These are phyloP conservation scores for Antechinus stuartii DNA, from an alignment of 2,113 vertebrate genomes.

Conservation along the genomic window DNA sequence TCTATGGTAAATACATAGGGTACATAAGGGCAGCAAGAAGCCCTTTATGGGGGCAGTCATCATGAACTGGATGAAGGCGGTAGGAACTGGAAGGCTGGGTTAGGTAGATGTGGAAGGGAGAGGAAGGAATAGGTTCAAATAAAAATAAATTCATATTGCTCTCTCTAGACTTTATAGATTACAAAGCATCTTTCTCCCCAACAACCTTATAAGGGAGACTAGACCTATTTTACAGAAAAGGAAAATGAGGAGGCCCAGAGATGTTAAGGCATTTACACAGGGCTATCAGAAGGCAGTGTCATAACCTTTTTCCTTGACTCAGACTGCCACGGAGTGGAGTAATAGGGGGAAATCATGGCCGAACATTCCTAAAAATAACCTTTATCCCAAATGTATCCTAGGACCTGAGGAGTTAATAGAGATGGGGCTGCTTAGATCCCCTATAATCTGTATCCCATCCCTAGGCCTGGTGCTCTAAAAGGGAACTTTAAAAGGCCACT, in stretches of 20 bases:
- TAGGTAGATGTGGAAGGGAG: not conserved
- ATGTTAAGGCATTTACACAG: not conserved
- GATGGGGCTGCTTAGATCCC: not conserved
- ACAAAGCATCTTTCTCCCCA: not conserved
- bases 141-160: not conserved
- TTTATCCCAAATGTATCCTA: not conserved
- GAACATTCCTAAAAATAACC: not conserved
- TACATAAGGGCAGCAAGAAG: not conserved
- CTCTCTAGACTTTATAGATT: not conserved
- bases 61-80: not conserved
- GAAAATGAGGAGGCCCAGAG: not conserved
- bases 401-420: not conserved
- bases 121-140: not conserved
- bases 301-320: not conserved
- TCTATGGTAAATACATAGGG: not conserved
- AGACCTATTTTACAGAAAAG: not conserved
- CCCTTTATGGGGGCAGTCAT: not conserved
- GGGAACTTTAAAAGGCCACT: not conserved
- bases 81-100: not conserved
- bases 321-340: not conserved
- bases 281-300: not conserved
- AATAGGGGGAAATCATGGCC: not conserved
- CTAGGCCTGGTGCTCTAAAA: not conserved
- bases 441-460: not conserved
- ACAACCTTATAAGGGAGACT: not conserved